Conservation (phyloP, 2,113 vertebrate genomes). For the Strix uralensis region DNA sequence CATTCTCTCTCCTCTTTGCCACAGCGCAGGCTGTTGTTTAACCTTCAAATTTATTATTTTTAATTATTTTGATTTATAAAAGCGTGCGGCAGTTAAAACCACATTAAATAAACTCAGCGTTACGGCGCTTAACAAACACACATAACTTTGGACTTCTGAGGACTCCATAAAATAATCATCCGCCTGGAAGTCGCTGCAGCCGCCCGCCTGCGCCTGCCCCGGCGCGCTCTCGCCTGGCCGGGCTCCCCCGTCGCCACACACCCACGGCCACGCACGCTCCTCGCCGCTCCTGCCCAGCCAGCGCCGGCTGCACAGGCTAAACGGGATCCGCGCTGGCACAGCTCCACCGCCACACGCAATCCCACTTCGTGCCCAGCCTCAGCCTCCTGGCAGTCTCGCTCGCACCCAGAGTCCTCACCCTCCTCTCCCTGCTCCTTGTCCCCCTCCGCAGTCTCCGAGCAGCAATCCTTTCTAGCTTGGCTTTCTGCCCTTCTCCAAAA, state of each 20-base stretch:
- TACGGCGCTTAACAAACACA: slow-evolving; percentile 79
- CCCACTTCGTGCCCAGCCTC: neutral
- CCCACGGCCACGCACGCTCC: neutral
- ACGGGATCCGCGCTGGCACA: neutral
- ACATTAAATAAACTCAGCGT: slow-evolving; percentile 82
- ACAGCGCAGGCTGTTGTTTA: slow-evolving; percentile 74
- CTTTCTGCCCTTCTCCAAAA: neutral
- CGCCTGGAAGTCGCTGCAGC: slow-evolving; percentile 27
- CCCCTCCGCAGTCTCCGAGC: neutral
- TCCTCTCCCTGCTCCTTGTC: neutral
- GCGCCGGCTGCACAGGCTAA: neutral
- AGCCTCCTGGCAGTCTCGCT: neutral
- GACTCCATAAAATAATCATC: slow-evolving; percentile 76
- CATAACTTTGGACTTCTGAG: slow-evolving; percentile 72
- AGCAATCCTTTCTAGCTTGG: neutral
- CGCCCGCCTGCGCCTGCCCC: neutral
- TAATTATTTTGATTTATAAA: slow-evolving; percentile 91
- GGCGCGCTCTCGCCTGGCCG: neutral
- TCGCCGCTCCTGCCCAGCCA: neutral
- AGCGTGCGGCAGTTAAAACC: slow-evolving; percentile 79
- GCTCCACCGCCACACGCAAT: neutral
- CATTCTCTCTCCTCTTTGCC: slow-evolving; percentile 36
- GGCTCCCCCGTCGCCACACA: neutral
- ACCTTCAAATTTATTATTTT: slow-evolving; percentile 88
- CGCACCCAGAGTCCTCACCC: neutral